Evolutionary conservation across 1,140 invertebrate genomes (phyloP), one percentile per base, ranked within the genome.

Genomic region (Zaprionus tsacasi): DNA sequence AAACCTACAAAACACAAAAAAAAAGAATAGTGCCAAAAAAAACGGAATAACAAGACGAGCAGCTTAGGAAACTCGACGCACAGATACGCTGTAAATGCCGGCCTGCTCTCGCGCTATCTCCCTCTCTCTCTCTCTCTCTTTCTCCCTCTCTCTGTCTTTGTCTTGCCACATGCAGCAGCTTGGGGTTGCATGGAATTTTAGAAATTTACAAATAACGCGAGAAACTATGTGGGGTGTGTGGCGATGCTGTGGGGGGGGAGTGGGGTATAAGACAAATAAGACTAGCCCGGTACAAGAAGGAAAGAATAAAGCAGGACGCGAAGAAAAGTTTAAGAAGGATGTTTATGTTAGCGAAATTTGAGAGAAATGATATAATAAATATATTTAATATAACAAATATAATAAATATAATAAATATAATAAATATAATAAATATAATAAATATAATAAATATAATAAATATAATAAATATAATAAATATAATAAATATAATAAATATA

Each of bases 1-100:
- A 33, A 64, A 43, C 21, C 21, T 21, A 69, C 56, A 55, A 12
- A 59, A 40, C 33, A 56, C 27, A 76, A 30, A 33, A 70, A 48
- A 48, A 30, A 45, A 11, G 48, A 48, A 30, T 50, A 67, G 30
- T 35, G 12, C 10, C 40, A 21, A 38, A 61, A 48, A 60, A 60
- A 61, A 70, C 45, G 13, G 45, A 43, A 50, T 56, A 45, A 70
- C 48, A 48, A 48, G 43, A n/a, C 15, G 17, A 48, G 43, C 43
- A 3, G 8, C 8, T 21, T 17, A 11, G 10, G 11, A 11, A 21
- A 50, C 45, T 50, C 45, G 45, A 50, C 21, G 45, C 45, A 25
- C 10, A 25, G 45, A 50, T 50, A 50, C 45, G 8, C 17, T 25
- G 45, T 25, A 50, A 50, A 11, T 25, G 15, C 8, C n/a, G 1